Percentiles rank a stretch among this genome's conserved stretches.
Conservation (phyloP, 2,888 invertebrate genomes). For the Lithophane socia region DNA sequence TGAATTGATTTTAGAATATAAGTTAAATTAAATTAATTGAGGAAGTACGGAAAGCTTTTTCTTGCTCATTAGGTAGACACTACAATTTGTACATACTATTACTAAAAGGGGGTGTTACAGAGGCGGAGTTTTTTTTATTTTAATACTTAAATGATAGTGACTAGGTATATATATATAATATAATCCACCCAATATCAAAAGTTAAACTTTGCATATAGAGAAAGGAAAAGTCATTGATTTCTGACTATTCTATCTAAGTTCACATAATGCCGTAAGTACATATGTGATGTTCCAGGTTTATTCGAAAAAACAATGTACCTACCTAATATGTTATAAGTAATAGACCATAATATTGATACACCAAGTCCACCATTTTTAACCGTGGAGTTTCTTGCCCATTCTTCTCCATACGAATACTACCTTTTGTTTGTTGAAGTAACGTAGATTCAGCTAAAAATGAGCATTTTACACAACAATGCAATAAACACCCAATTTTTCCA, state of each 20-base stretch:
- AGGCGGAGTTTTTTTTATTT: not conserved
- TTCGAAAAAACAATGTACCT: not conserved
- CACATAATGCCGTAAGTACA: not conserved
- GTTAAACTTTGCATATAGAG: no score
- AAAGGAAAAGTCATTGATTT: not conserved
- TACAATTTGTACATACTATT: not conserved
- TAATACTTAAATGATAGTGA: not conserved
- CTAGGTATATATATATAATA: no score
- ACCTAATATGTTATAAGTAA: no score
- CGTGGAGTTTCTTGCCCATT: no score
- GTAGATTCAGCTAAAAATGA: not conserved
- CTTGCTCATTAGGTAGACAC: no score
- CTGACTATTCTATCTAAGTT: not conserved
- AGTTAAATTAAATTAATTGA: not conserved
- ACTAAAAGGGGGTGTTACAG: not conserved
- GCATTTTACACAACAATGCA: not conserved
- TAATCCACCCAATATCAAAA: not conserved
- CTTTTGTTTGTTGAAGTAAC: no score
- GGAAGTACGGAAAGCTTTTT: not conserved
- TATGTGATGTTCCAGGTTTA: not conserved
- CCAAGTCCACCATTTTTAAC: not conserved
- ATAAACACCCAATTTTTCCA: not conserved
- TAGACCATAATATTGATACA: no score
- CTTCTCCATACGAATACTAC: no score
- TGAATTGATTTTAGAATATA: constrained; percentile 9